These are phyloP conservation scores for Hypselothyrea guttata DNA, from an alignment of 2,888 invertebrate genomes.

Conservation along the genomic window DNA sequence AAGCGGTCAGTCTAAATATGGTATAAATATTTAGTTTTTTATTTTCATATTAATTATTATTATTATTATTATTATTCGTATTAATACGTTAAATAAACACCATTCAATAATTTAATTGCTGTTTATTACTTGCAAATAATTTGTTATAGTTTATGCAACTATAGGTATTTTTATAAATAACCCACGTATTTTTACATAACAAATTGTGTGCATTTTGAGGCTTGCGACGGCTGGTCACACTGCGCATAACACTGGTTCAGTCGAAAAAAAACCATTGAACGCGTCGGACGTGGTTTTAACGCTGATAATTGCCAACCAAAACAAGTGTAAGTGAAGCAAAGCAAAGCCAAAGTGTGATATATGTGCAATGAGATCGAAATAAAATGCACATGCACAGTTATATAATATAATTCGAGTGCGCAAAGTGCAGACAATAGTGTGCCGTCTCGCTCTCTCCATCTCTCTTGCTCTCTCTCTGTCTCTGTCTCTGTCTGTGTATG, in stretches of 20 bases:
- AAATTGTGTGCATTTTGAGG: neutral
- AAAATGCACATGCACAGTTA: constrained; percentile 53
- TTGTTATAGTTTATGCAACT: no score
- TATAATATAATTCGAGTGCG: constrained; percentile 47
- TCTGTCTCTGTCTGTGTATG: constrained; percentile 11
- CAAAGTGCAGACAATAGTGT: constrained; percentile 20
- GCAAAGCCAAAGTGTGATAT: constrained; percentile 34
- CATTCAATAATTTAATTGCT: no score
- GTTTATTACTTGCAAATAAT: no score
- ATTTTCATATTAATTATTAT: no score
- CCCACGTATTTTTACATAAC: no score
- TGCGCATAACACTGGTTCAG: constrained; percentile 29
- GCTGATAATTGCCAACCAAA: constrained; percentile 40
- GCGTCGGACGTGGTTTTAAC: constrained; percentile 23
- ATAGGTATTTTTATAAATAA: constrained; percentile 3
- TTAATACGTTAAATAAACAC: no score
- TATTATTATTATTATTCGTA: no score
- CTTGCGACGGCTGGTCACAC: constrained; percentile 30
- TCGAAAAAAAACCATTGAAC: constrained; percentile 50
- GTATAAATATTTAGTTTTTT: no score
- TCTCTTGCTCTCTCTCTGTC: constrained; percentile 1
- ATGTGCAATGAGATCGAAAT: constrained; percentile 43
- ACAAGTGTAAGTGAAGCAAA: constrained; percentile 66
- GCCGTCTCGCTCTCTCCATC: constrained; percentile 4
- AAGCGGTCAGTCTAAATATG: no score